A percentile compares a stretch with the other conserved stretches of the same genome.
These are phyloP conservation scores for Calliphora vicina DNA, from an alignment of 1,140 invertebrate genomes.

Conservation along the genomic window DNA sequence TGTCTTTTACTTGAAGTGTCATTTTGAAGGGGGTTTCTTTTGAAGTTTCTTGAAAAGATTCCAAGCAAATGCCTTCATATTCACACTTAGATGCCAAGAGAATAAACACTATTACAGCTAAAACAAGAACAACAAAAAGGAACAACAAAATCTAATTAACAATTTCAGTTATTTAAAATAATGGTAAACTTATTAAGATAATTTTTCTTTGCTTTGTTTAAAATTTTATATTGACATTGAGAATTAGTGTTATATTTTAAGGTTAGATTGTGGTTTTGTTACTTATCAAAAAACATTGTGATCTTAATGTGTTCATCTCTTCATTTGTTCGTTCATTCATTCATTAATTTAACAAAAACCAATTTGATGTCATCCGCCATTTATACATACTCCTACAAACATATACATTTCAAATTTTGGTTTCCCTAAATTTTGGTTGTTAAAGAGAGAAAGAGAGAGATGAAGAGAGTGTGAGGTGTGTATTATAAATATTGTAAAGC, in stretches of 20 bases:
- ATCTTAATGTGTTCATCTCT: not conserved
- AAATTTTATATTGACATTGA: not conserved
- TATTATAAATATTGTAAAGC: not conserved
- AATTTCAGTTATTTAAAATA: not conserved
- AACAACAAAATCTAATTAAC: not conserved
- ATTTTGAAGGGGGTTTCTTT: not conserved
- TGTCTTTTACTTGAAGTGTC: not conserved
- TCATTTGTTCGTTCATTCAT: not conserved
- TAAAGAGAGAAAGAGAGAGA: not conserved
- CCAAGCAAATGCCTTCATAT: too few species aligned
- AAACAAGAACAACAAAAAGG: too few species aligned
- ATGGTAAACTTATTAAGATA: not conserved
- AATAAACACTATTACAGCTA: not conserved
- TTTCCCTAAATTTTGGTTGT: not conserved
- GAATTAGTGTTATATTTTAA: not conserved
- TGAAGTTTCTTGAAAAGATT: not conserved
- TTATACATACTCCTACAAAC: not conserved
- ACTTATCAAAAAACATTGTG: not conserved
- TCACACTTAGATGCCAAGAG: too few species aligned
- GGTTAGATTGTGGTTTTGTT: not conserved
- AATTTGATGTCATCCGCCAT: not conserved
- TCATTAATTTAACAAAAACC: not conserved
- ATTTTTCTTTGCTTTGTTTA: not conserved
- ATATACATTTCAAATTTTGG: not conserved
- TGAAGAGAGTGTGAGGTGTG: not conserved